Evolutionary conservation across 2,113 vertebrate species (phyloP).

Genomic region (Nestor notabilis): DNA sequence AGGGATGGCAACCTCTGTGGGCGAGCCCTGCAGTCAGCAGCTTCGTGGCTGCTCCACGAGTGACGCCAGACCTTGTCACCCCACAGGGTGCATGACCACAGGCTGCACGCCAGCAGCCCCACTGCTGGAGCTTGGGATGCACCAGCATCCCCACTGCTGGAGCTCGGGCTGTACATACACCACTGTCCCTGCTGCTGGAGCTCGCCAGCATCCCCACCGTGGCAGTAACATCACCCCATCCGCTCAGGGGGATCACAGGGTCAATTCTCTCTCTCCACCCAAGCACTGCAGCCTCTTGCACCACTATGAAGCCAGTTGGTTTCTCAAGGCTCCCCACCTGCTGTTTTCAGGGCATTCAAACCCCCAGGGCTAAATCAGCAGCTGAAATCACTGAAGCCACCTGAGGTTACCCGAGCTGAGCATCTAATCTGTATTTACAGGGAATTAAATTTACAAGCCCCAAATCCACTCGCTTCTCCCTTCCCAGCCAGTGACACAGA

Average conservation of each 20-base stretch:
- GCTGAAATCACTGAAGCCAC: not conserved
- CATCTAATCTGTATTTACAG: conserved; percentile 34
- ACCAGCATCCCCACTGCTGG: not conserved
- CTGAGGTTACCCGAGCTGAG: not conserved
- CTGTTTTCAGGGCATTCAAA: not conserved
- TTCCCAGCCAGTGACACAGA: not conserved
- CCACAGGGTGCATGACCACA: accelerated
- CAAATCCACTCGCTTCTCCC: not conserved
- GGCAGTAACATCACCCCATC: not conserved
- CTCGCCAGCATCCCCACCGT: not conserved
- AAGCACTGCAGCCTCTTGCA: not conserved
- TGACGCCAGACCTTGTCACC: not conserved
- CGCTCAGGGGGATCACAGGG: accelerated
- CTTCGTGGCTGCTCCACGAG: not conserved
- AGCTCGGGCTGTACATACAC: accelerated
- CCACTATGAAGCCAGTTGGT: not conserved
- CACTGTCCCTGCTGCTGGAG: not conserved
- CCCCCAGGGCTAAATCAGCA: not conserved
- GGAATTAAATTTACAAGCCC: not conserved
- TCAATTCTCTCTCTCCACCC: not conserved
- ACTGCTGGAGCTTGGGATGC: not conserved
- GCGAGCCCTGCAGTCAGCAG: not conserved
- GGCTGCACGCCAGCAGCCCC: not conserved
- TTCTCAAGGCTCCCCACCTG: not conserved
- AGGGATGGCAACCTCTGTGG: not conserved